Conservation (phyloP, 2,113 vertebrate genomes). For the Australoheros scitulus region DNA sequence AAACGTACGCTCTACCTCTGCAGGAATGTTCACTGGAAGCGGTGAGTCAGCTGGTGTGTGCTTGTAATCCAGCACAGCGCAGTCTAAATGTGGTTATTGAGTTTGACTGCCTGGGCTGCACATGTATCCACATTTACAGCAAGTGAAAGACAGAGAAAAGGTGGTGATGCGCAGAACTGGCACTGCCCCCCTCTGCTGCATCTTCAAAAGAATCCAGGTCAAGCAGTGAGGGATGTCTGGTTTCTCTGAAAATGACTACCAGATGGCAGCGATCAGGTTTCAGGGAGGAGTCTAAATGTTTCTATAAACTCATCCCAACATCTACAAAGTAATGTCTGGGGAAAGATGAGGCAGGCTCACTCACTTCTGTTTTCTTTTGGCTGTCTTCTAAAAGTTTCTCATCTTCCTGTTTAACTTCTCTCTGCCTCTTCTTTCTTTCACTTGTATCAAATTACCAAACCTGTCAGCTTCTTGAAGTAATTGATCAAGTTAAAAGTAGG, state of each 20-base stretch:
- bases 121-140: neutral
- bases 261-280: conserved; percentile 76
- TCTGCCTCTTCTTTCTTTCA: neutral
- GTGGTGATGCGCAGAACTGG: conserved; percentile 56
- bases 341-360: conserved; percentile 26
- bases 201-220: conserved; percentile 76
- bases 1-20: conserved; percentile 50
- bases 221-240: conserved; percentile 61
- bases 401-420: neutral
- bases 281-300: conserved; percentile 57
- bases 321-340: conserved; percentile 63
- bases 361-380: conserved; percentile 1
- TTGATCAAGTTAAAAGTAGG: neutral
- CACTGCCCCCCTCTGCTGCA: conserved; percentile 39
- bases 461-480: neutral
- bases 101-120: neutral
- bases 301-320: conserved; percentile 70
- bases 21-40: conserved; percentile 70
- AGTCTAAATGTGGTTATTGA: neutral
- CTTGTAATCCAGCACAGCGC: neutral
- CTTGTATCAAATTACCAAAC: neutral
- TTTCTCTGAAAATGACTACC: conserved; percentile 73
- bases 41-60: conserved; percentile 69
- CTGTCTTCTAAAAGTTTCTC: neutral
- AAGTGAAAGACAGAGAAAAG: conserved; percentile 26